A percentile compares a stretch with the other conserved stretches of the same genome.
phyloP scores from a whole-genome alignment of 2,113 vertebrate species.

The Martes martes region DNA sequence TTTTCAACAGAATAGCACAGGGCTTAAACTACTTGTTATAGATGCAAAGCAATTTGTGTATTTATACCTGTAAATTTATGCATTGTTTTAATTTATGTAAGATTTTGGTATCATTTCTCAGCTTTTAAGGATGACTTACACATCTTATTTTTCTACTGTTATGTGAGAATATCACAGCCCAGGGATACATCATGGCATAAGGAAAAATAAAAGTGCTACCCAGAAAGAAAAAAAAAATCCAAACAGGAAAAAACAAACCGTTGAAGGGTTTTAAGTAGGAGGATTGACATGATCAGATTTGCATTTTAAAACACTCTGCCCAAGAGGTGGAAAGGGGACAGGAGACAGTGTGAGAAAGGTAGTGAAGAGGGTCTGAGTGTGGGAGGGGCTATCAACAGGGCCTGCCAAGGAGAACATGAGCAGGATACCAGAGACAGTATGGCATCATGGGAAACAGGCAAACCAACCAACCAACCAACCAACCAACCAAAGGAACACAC shows the following conservation, averaged over 20 bases:
- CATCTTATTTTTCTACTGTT: conserved; percentile 82
- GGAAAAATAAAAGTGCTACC: conserved; percentile 80
- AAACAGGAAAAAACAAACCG: conserved; percentile 16
- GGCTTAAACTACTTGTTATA: not conserved
- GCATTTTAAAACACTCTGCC: conserved; percentile 39
- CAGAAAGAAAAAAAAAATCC: conserved; percentile 33
- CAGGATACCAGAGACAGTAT: not conserved
- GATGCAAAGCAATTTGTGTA: not conserved
- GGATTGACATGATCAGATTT: not conserved
- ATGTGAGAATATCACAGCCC: conserved; percentile 82
- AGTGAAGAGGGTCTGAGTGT: no score
- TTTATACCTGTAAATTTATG: conserved; percentile 63
- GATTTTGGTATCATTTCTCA: conserved; percentile 85
- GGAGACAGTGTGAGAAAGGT: not conserved
- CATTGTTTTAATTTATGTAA: conserved; percentile 82
- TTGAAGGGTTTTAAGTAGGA: not conserved
- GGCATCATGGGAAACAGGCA: not conserved
- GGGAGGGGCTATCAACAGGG: not conserved
- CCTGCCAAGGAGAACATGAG: not conserved
- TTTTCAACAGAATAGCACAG: not conserved
- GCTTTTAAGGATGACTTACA: conserved; percentile 81
- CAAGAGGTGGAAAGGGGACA: not conserved
- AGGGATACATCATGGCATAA: conserved; percentile 78
- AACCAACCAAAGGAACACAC: not conserved
- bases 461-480: not conserved